Evolutionary conservation across 2,888 invertebrate genomes (phyloP).

Genomic region (Cabera pusaria): DNA sequence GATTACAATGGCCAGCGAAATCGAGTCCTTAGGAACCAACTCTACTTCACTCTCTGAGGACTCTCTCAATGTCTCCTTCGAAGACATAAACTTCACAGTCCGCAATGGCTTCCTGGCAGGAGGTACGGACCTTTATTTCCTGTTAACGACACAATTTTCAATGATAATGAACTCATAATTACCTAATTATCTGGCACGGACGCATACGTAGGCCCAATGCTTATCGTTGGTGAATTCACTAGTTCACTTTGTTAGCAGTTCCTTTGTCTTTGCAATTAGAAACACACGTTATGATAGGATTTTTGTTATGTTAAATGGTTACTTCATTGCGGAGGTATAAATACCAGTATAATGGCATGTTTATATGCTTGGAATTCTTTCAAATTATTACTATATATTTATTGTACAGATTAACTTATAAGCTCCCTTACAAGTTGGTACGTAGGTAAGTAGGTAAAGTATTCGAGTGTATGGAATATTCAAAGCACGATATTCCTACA

Average conservation of each 20-base stretch:
- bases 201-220: constrained; percentile 21
- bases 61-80: constrained; percentile 86
- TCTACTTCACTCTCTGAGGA: constrained; percentile 68
- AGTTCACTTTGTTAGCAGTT: constrained; percentile 15
- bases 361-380: too few relatives aligned
- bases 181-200: constrained; percentile 22
- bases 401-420: too few relatives aligned
- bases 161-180: constrained; percentile 20
- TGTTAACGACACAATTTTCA: constrained; percentile 22
- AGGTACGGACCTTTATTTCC: constrained; percentile 65
- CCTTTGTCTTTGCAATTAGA: constrained; percentile 14
- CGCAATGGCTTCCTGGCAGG: constrained; percentile 80
- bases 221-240: constrained; percentile 19
- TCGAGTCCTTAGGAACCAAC: constrained; percentile 65
- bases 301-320: constrained; percentile 3
- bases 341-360: too few relatives aligned
- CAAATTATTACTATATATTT: too few relatives aligned
- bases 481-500: too few relatives aligned
- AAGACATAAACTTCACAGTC: constrained; percentile 86
- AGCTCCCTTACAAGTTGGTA: too few relatives aligned
- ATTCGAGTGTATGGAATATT: too few relatives aligned
- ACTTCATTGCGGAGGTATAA: not conserved
- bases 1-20: constrained; percentile 63
- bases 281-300: not conserved
- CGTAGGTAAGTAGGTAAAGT: too few relatives aligned